Base-by-base conservation (phyloP, 1,140 invertebrate genomes). In the Pissodes strobi region DNA sequence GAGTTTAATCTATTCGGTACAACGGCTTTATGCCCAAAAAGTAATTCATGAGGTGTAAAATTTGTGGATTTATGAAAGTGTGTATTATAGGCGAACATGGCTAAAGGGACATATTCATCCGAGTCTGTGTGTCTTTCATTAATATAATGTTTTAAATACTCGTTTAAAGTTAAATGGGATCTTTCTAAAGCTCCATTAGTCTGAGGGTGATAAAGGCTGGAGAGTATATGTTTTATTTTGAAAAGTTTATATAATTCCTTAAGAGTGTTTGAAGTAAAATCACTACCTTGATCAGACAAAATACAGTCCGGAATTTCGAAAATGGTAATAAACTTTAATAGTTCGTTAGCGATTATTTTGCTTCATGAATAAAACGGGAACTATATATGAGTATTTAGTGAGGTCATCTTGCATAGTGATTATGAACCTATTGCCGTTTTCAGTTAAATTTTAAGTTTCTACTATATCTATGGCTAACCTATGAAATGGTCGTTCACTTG, bases 121-220 rank as follows among this genome's bases (percentile, higher is more conserved):
- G n/a, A n/a, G n/a, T n/a, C n/a, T n/a, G n/a, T n/a, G n/a, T n/a
- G n/a, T n/a, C n/a, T n/a, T n/a, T n/a, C n/a, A n/a, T n/a, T n/a
- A n/a, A n/a, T n/a, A n/a, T n/a, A n/a, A n/a, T n/a, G n/a, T n/a
- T n/a, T n/a, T 37, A 79, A 58, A 60, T 75, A 75, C 17, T 76
- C 69, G 43, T 71, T 71, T 58, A 77, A 41, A 6, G 73, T 70
- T 25, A 27, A 39, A 64, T 79, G 78, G 6, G 25, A 60, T 62
- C 76, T 39, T 69, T 79, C 76, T 46, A 77, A 30, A n/a, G 71
- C 68, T 6, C 74, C 76, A 43, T 79, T 77, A 10, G 64, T 69
- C 66, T 78, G 69, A 38, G 76, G 75, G 43, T 74, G 67, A 66
- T 71, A 77, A 0, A 58, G 58, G 25, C 52, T 67, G 1, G 58